These are phyloP conservation scores for Nebria salina DNA, from an alignment of 2,888 invertebrate genomes.

Conservation along the genomic window DNA sequence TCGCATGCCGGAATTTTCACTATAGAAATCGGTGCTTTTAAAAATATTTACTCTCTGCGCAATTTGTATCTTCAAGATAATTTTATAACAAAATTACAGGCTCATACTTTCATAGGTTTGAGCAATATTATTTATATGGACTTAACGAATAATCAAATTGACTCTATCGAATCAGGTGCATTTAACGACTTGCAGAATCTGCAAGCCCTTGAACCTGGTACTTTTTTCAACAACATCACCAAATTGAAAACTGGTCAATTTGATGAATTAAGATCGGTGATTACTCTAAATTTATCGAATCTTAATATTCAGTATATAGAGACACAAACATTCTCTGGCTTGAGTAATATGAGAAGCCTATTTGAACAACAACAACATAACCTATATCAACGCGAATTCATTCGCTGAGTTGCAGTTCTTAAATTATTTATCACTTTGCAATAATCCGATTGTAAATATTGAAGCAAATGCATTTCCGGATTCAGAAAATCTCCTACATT, in stretches of 20 bases:
- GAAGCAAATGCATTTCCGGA: background rate
- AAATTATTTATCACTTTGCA: no score
- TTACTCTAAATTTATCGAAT: background rate
- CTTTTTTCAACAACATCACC: background rate
- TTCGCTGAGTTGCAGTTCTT: no score
- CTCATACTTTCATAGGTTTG: conserved; percentile 14
- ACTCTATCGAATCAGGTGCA: conserved; percentile 5
- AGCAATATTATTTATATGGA: conserved; percentile 2
- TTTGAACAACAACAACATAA: background rate
- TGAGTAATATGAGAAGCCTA: background rate
- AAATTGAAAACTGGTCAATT: background rate
- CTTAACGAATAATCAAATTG: conserved; percentile 19
- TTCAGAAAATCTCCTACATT: background rate
- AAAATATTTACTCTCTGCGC: background rate
- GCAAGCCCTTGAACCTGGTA: conserved; percentile 4
- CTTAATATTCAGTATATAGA: background rate
- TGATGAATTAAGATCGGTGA: background rate
- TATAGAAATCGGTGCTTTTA: conserved; percentile 11
- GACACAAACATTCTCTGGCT: background rate
- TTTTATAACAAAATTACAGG: background rate
- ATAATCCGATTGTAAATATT: conserved; percentile 3
- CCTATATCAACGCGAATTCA: no score
- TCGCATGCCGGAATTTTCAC: conserved; percentile 2
- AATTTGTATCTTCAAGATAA: conserved; percentile 18
- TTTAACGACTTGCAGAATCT: conserved; percentile 12